Evolutionary conservation across 2,113 vertebrate species (phyloP).

Genomic region (Cyphomyrus discorhynchus): DNA sequence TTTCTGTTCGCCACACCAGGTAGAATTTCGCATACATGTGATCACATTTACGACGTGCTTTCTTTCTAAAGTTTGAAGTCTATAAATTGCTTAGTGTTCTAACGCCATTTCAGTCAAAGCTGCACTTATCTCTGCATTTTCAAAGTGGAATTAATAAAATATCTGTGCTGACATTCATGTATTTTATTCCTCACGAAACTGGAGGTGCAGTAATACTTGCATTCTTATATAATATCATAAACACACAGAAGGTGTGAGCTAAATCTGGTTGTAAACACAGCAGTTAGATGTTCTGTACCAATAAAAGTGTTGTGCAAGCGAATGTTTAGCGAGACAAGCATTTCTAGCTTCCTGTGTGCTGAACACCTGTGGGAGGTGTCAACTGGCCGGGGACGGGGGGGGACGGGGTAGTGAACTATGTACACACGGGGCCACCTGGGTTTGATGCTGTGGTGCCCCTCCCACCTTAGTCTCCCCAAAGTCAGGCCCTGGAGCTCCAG

Average conservation of each 20-base stretch:
- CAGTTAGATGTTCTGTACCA: slow-evolving; percentile 9
- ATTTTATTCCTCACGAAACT: not conserved
- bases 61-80: not conserved
- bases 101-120: not conserved
- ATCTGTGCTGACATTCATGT: not conserved
- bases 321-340: not conserved
- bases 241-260: slow-evolving; percentile 2
- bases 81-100: not conserved
- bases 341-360: not conserved
- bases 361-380: not conserved
- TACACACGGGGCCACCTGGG: not conserved
- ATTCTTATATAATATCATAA: slow-evolving; percentile 9
- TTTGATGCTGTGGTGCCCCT: not conserved
- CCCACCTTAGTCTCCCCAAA: not conserved
- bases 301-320: not conserved
- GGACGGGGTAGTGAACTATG: not conserved
- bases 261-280: not conserved
- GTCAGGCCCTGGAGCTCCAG: not conserved
- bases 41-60: not conserved
- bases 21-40: not conserved
- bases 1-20: not conserved
- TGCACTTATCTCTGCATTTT: not conserved
- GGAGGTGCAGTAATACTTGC: not conserved
- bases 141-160: not conserved
- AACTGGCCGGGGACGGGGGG: not conserved